Evolutionary conservation across 2,888 invertebrate genomes (phyloP), one percentile per base, ranked within the genome.

Genomic region (Napeogenes inachia): DNA sequence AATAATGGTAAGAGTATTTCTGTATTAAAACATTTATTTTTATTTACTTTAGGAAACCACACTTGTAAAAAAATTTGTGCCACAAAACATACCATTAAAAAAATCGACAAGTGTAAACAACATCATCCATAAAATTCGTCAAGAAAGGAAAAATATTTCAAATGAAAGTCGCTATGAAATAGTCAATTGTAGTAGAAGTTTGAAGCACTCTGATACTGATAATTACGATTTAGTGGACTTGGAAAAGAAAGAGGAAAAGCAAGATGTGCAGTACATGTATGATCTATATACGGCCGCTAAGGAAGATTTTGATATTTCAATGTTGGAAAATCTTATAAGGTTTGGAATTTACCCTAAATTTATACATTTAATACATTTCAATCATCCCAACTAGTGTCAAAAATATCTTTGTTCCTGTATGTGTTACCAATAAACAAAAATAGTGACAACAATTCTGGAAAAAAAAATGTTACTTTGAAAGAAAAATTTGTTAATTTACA

Each of bases 271-370:
- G 60, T 89, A 85, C 74, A 86, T 84, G 3, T 91, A 89, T 68
- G 91, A 91, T 68, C 64, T 91, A 57, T 91, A 91, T 62, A 81
- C 83, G 4, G 78, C 86, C 4, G 80, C 82, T 1, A 85, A 82
- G 65, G 74, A 80, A 54, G 86, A 87, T 62, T 86, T 91, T 75
- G 85, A 89, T 75, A 79, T 87, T 35, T 79, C 80, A 6, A 84
- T 87, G 84, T 70, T 91, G 68, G 89, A 91, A 75, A 78, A 87
- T 68, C 71, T 88, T 63, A 79, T 88, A 4, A 81, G 88, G 91
- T 90, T 63, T 10, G 42, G 38, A 10, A 42, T 42, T 12, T 10
- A 42, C 10, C 3, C 10, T 10, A 2, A 12, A 10, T 12, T 10
- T 12, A 1, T 6, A 42, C 10, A 10, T 42, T 35, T 4, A 5